Percentiles rank a stretch among this genome's conserved stretches.
These are phyloP conservation scores for Dufourea novaeangliae DNA, from an alignment of 1,140 invertebrate species.

Conservation along the genomic window DNA sequence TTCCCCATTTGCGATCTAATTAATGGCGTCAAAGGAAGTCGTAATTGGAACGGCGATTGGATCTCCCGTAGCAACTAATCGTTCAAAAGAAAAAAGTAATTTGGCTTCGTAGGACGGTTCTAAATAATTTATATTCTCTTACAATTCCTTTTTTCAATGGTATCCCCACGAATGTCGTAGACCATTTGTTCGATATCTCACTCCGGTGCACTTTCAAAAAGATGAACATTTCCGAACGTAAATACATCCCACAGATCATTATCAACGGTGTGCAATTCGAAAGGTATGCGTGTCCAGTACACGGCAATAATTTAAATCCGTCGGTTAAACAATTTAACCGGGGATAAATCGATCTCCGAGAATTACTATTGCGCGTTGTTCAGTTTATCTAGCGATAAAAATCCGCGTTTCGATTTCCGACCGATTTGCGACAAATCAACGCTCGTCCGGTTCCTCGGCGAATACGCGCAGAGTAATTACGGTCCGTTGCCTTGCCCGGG, in stretches of 20 bases:
- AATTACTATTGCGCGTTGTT: neutral
- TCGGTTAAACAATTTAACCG: neutral
- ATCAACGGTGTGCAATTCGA: no score
- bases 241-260: no score
- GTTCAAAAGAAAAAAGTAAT: neutral
- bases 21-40: slow-evolving; percentile 2
- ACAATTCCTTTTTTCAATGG: no score
- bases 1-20: neutral
- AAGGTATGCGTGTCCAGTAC: no score
- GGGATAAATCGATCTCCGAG: neutral
- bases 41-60: neutral
- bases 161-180: no score
- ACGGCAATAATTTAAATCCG: neutral
- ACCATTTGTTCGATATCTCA: no score
- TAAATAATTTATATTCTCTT: no score
- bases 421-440: neutral
- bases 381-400: neutral
- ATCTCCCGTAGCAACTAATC: neutral
- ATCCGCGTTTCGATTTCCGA: neutral
- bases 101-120: neutral
- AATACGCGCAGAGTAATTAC: neutral
- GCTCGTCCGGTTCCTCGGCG: neutral
- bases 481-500: no score
- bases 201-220: no score
- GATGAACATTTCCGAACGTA: no score